Evolutionary conservation across 1,140 invertebrate species (phyloP).

Genomic region (Teleogryllus occipitalis): DNA sequence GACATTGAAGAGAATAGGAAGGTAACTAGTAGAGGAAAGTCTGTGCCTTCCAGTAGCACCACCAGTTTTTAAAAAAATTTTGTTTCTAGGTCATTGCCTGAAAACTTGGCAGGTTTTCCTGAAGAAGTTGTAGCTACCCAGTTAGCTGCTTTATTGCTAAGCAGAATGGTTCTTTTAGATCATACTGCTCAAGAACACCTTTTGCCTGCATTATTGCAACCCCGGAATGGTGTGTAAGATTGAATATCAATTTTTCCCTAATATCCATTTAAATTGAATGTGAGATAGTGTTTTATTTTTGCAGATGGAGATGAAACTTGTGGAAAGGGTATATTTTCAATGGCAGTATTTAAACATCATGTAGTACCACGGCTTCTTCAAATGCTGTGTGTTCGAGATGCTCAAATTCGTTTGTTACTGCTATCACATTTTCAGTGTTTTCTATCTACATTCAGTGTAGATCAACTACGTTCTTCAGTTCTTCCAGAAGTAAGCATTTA

Average conservation of each 20-base stretch:
- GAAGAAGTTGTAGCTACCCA: constrained; percentile 70
- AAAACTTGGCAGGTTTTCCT: constrained; percentile 57
- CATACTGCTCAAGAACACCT: constrained; percentile 63
- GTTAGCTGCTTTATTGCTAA: constrained; percentile 62
- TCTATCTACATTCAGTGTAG: constrained; percentile 55
- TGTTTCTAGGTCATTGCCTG: constrained; percentile 44
- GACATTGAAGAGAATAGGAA: too few species aligned
- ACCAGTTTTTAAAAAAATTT: background rate
- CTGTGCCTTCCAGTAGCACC: too few species aligned
- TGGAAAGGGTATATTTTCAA: constrained; percentile 47
- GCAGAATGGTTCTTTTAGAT: constrained; percentile 73
- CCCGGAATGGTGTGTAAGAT: constrained; percentile 43
- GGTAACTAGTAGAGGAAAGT: too few species aligned
- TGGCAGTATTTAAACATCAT: constrained; percentile 55
- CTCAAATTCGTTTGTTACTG: constrained; percentile 59
- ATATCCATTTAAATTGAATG: background rate
- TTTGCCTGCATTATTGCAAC: constrained; percentile 63
- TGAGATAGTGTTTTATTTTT: background rate
- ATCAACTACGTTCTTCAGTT: constrained; percentile 58
- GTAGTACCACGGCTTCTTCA: constrained; percentile 63
- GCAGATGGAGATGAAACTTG: constrained; percentile 30
- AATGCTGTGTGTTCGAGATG: constrained; percentile 68
- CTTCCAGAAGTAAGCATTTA: constrained; percentile 54
- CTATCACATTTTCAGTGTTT: constrained; percentile 63
- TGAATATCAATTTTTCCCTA: background rate